Conservation (phyloP, 2,888 invertebrate species). For the Drosophila suboccidentalis region DNA sequence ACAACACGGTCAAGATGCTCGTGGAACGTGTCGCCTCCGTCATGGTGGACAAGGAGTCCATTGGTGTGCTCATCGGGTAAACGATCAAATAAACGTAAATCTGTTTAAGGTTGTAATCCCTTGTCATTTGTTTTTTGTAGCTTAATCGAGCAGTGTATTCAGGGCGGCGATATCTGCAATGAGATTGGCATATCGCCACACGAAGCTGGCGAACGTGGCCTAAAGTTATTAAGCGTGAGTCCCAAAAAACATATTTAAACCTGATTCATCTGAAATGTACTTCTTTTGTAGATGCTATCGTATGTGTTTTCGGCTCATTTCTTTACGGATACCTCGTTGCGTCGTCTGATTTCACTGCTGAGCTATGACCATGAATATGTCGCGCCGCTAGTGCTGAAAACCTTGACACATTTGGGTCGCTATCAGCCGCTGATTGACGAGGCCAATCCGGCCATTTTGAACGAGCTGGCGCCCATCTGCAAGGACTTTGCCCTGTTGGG, state of each 20-base stretch:
- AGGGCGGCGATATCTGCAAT: slow-evolving; percentile 89
- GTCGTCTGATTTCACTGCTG: slow-evolving; percentile 90
- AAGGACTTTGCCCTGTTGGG: slow-evolving; percentile 95
- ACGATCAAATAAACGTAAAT: neutral
- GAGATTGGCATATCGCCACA: slow-evolving; percentile 92
- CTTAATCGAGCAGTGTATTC: slow-evolving; percentile 90
- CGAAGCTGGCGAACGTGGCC: slow-evolving; percentile 94
- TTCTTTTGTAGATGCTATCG: slow-evolving; percentile 87
- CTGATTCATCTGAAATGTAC: neutral
- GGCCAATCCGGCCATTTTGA: slow-evolving; percentile 91
- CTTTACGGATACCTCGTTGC: slow-evolving; percentile 93
- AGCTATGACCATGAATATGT: slow-evolving; percentile 91
- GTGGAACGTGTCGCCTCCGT: slow-evolving; percentile 97
- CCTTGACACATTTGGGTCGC: slow-evolving; percentile 94
- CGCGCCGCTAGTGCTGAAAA: slow-evolving; percentile 93
- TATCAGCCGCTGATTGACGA: slow-evolving; percentile 92
- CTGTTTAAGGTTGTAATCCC: too few relatives aligned
- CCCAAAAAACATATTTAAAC: neutral
- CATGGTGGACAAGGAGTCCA: slow-evolving; percentile 96
- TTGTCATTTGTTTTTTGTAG: slow-evolving; percentile 49
- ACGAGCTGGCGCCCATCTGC: slow-evolving; percentile 93
- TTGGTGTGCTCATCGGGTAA: slow-evolving; percentile 89
- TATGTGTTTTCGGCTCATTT: slow-evolving; percentile 97
- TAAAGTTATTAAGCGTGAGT: slow-evolving; percentile 92
- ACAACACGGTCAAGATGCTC: slow-evolving; percentile 97